Base-by-base conservation (phyloP, 2,888 invertebrate genomes). In the Parnassius glacialis region DNA sequence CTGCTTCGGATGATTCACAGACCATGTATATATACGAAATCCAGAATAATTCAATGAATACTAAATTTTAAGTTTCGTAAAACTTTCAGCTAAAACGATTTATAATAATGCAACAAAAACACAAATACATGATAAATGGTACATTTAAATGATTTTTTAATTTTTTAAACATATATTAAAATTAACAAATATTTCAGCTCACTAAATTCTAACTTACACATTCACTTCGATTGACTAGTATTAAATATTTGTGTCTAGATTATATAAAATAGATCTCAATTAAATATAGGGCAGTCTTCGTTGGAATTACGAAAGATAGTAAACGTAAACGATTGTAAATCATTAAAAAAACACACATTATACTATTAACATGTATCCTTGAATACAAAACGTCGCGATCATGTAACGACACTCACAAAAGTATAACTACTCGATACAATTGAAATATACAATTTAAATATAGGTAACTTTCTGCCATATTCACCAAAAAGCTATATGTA, bases 251-350 rank as follows among this genome's bases (percentile, higher is more conserved):
- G 85, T 87, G 87, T 82, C 87, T 90, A 90, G 81, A 82, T 85
- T 87, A 88, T 89, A 90, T 85, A 90, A 90, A 90, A 90, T 90
- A 90, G 85, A 87, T 88, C 80, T 89, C 87, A 88, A 88, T 89
- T 90, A 90, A 88, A 84, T 87, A 87, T 90, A 90, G 89, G 90
- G 88, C 90, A 91, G 90, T 90, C 90, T 90, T 90, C 80, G 85
- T 88, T 90, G 90, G 89, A 89, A 84, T 87, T 86, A 87, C 87
- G 86, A 87, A 84, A 86, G 81, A 85, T 79, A 79, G 79, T 83
- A 77, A 87, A 87, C 83, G 73, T 78, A 88, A 87, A 86, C 82
- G 74, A 80, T 83, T 85, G 83, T 85, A 84, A 85, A 85, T 74
- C 68, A 81, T 83, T 76, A 76, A 75, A 79, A 85, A 85, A 78